These are phyloP conservation scores for Liolophura sinensis DNA, from an alignment of 1,140 invertebrate genomes.

Conservation along the genomic window DNA sequence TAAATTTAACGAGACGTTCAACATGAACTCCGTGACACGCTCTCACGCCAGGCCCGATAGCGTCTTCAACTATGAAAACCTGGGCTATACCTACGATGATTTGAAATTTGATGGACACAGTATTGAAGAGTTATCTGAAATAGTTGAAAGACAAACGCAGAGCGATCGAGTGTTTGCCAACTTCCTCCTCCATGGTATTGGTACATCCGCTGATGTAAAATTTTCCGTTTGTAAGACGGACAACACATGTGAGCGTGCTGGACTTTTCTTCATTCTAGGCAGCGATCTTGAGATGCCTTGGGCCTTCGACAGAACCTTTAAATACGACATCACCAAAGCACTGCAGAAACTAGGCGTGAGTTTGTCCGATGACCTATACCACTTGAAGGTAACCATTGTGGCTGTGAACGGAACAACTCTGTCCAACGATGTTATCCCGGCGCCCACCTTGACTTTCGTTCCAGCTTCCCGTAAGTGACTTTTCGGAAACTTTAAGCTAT, in stretches of 20 bases:
- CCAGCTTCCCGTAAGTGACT: slow-evolving; percentile 13
- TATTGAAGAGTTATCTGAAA: too few relatives aligned
- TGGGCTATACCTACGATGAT: slow-evolving; percentile 25
- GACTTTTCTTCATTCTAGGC: slow-evolving; percentile 10
- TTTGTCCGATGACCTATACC: slow-evolving; percentile 14
- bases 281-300: slow-evolving; percentile 15
- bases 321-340: slow-evolving; percentile 17
- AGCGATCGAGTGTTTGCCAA: slow-evolving; percentile 22
- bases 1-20: slow-evolving; percentile 12
- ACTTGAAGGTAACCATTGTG: slow-evolving; percentile 8
- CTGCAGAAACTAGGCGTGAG: slow-evolving; percentile 1
- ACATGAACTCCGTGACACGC: slow-evolving; percentile 9
- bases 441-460: slow-evolving; percentile 14
- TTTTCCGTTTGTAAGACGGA: slow-evolving; percentile 12
- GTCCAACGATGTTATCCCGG: slow-evolving; percentile 5
- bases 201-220: slow-evolving; percentile 18
- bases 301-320: slow-evolving; percentile 10
- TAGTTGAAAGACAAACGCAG: slow-evolving; percentile 3
- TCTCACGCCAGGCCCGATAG: slow-evolving; percentile 19
- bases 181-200: slow-evolving; percentile 22
- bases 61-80: slow-evolving; percentile 22
- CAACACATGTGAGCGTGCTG: slow-evolving; percentile 2
- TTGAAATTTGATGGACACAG: not conserved
- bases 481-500: too few relatives aligned
- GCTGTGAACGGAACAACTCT: slow-evolving; percentile 12